Conservation (phyloP, 2,113 vertebrate genomes). For the Pseudorhombus dupliciocellatus region DNA sequence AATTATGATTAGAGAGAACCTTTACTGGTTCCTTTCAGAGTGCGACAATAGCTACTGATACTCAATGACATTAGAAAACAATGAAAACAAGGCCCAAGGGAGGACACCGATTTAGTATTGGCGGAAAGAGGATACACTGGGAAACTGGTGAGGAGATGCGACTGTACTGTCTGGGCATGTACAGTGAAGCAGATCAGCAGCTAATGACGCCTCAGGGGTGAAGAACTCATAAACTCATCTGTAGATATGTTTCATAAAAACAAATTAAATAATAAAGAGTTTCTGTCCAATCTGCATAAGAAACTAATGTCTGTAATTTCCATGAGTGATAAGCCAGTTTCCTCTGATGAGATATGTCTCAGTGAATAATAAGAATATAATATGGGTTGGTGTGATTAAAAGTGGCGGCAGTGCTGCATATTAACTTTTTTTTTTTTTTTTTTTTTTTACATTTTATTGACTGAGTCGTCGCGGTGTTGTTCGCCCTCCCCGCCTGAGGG, state of each 20-base stretch:
- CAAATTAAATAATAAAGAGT: neutral
- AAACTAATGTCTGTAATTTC: neutral
- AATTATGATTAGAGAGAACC: neutral
- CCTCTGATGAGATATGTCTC: neutral
- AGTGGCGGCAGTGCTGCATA: no score
- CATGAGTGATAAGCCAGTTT: neutral
- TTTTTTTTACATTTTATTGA: no score
- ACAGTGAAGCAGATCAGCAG: constrained; percentile 17
- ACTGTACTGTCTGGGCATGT: constrained; percentile 22
- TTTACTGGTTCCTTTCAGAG: constrained; percentile 11
- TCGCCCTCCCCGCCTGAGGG: no score
- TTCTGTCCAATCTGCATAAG: no score
- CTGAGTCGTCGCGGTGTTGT: no score
- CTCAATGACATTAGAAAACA: constrained; percentile 44
- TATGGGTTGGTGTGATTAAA: no score
- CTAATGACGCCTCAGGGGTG: constrained; percentile 18
- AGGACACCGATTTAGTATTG: constrained; percentile 30
- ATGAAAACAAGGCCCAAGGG: constrained; percentile 28
- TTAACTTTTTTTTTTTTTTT: no score
- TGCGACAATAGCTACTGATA: constrained; percentile 33
- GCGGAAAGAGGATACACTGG: constrained; percentile 68
- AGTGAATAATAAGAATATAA: no score
- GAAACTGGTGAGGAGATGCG: constrained; percentile 32
- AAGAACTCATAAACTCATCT: constrained; percentile 8
- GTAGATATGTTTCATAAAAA: neutral